Evolutionary conservation across 2,888 invertebrate species (phyloP).

Genomic region (Schizaphis graminum): DNA sequence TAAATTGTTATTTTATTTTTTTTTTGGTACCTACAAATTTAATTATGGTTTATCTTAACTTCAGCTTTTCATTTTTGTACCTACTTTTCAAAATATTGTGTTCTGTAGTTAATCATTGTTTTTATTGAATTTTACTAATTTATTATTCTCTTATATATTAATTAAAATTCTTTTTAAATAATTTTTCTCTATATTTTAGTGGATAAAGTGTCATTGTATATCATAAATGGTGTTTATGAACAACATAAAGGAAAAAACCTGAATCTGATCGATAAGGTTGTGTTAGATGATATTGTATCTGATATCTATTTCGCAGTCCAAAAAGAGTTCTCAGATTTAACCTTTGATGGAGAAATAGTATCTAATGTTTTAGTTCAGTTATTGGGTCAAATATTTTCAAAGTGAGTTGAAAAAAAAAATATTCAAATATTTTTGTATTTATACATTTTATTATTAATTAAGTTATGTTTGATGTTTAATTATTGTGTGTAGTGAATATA

Average conservation of each 20-base stretch:
- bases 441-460: not conserved
- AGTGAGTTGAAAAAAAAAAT: constrained; percentile 30
- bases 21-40: too few relatives aligned
- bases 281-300: constrained; percentile 80
- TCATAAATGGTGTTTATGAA: constrained; percentile 80
- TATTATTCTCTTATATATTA: too few relatives aligned
- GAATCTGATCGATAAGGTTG: constrained; percentile 77
- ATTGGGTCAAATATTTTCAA: constrained; percentile 59
- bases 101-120: too few relatives aligned
- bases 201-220: constrained; percentile 73
- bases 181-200: constrained; percentile 70
- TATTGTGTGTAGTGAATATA: not conserved
- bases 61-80: too few relatives aligned
- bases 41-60: too few relatives aligned
- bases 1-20: too few relatives aligned
- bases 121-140: too few relatives aligned
- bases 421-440: not conserved
- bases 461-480: not conserved
- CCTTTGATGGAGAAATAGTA: constrained; percentile 43
- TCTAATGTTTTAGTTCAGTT: constrained; percentile 41
- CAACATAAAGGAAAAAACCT: constrained; percentile 73
- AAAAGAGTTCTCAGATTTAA: constrained; percentile 74
- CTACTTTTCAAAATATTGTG: too few relatives aligned
- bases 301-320: constrained; percentile 83
- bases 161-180: not conserved